Base-by-base conservation (phyloP, 2,888 invertebrate species). In the Hypsopygia costalis region DNA sequence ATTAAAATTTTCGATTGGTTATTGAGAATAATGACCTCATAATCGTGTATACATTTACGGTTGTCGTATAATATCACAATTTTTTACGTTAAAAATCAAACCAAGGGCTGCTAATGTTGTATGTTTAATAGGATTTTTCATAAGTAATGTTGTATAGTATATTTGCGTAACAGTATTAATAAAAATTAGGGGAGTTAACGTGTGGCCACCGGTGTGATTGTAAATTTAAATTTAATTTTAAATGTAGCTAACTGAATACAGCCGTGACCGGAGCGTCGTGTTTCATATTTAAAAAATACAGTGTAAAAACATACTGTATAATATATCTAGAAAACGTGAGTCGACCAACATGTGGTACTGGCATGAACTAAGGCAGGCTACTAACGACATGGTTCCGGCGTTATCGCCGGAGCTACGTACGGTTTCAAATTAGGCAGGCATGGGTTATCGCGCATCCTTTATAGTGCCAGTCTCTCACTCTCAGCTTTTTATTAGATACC, bases 131-230 rank as follows among this genome's bases (percentile, higher is more conserved):
- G 47, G 47, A 37, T 46, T 46, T 46, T 44, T 49, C 44, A 35
- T 51, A 43, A 46, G 42, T 49, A 46, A 51, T 44, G 37, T 41
- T 52, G 49, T 62, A 58, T 62, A 61, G 58, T 53, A 51, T 64
- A 51, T 65, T 57, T 53, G 66, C 61, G 62, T 67, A 68, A 73
- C 78, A 78, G 78, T 78, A 78, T 78, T 78, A 78, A 65, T 72
- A 69, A 64, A 59, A 46, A 62, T 68, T 68, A 64, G 67, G 62
- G 50, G 54, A 54, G 49, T 55, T 42, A 52, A 52, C 53, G 60
- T 55, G 58, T 60, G 65, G 62, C 70, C 69, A 62, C 64, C 61
- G 52, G 61, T 55, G 60, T 55, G 57, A 52, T 51, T 39, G 39
- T 33, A 27, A n/a, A 33, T 33, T 27, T 16, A 16, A 16, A 16